phyloP scores from a whole-genome alignment of 2,113 vertebrate genomes.

The Polyodon spathula region DNA sequence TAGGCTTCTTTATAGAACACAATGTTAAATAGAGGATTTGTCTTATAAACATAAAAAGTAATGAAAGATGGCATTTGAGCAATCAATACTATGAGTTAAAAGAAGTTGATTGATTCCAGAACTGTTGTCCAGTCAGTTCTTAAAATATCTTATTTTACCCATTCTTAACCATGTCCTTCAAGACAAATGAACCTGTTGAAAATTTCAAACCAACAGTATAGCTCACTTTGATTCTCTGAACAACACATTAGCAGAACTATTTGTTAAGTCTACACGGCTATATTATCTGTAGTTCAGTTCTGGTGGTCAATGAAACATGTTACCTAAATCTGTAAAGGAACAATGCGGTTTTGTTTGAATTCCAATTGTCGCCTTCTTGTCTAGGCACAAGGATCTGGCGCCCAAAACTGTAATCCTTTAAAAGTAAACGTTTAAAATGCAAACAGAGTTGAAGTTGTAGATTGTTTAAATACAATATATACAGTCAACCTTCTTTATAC shows the following conservation, averaged over 20 bases:
- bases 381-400: slow-evolving; percentile 67
- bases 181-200: neutral
- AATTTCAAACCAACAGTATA: neutral
- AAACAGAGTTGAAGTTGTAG: slow-evolving; percentile 70
- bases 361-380: slow-evolving; percentile 78
- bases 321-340: slow-evolving; percentile 36
- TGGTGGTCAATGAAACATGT: slow-evolving; percentile 10
- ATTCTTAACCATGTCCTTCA: slow-evolving; percentile 11
- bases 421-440: slow-evolving; percentile 86
- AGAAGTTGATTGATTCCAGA: too few species aligned
- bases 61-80: too few species aligned
- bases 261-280: slow-evolving; percentile 10
- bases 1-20: too few species aligned
- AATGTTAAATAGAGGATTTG: too few species aligned
- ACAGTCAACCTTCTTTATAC: too few species aligned
- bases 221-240: neutral
- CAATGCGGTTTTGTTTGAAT: slow-evolving; percentile 50
- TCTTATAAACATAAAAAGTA: too few species aligned
- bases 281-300: slow-evolving; percentile 20
- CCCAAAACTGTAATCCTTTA: slow-evolving; percentile 70
- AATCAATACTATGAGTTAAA: too few species aligned
- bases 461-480: slow-evolving; percentile 71
- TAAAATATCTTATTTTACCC: slow-evolving; percentile 3
- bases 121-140: too few species aligned
- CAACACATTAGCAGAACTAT: slow-evolving; percentile 12